Evolutionary conservation across 2,888 invertebrate genomes (phyloP).

Genomic region (Drosophila monieri): DNA sequence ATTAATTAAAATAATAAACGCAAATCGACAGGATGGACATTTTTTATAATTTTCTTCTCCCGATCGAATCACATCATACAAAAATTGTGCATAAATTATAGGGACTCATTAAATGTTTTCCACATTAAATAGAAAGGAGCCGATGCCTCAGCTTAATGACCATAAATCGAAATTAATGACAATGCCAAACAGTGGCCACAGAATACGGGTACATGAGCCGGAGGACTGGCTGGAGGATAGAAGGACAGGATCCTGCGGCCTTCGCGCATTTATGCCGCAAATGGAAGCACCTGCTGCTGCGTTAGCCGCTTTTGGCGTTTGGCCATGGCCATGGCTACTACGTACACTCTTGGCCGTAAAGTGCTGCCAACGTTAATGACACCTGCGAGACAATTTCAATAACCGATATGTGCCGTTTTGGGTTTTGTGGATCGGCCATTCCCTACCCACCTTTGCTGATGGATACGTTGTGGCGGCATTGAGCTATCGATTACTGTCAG

Average conservation of each 20-base stretch:
- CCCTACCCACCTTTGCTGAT: constrained; percentile 17
- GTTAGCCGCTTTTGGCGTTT: constrained; percentile 1
- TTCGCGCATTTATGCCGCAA: constrained; percentile 60
- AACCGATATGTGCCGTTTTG: constrained; percentile 71
- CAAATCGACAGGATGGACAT: constrained; percentile 50
- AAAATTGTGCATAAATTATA: constrained; percentile 68
- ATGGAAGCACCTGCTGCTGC: constrained; percentile 66
- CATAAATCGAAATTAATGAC: constrained; percentile 79
- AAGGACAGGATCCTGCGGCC: constrained; percentile 24
- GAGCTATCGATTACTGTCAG: constrained; percentile 56
- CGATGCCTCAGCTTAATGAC: constrained; percentile 69
- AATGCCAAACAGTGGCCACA: constrained; percentile 39
- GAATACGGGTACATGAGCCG: neutral
- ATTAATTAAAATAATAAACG: constrained; percentile 66
- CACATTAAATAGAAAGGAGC: constrained; percentile 58
- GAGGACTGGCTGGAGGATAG: neutral
- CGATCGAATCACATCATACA: constrained; percentile 11
- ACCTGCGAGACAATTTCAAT: constrained; percentile 80
- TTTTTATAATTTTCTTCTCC: constrained; percentile 36
- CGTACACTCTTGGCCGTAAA: constrained; percentile 33
- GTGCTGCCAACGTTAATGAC: constrained; percentile 75
- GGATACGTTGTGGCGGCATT: constrained; percentile 40
- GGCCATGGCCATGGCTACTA: constrained; percentile 11
- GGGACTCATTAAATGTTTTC: constrained; percentile 69
- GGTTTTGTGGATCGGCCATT: constrained; percentile 43